These are phyloP conservation scores for Glaucopsyche alexis DNA, from an alignment of 2,888 invertebrate species.

Conservation along the genomic window DNA sequence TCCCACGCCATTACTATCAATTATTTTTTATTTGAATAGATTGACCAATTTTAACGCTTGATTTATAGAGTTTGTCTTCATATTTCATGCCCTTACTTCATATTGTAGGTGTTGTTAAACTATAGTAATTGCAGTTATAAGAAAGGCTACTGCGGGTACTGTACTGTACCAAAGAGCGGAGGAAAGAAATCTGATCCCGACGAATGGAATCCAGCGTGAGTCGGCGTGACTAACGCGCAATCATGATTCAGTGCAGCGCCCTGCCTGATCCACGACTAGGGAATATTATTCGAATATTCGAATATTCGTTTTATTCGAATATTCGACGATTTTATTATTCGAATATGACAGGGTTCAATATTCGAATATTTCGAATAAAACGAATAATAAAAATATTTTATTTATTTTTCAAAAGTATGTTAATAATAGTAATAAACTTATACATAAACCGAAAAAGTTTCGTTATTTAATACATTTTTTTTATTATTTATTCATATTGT, in stretches of 20 bases:
- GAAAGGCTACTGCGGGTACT: background rate
- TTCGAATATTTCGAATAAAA: too few relatives aligned
- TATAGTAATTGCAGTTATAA: too few relatives aligned
- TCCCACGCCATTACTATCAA: conserved; percentile 33
- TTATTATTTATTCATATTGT: too few relatives aligned
- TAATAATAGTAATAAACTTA: too few relatives aligned
- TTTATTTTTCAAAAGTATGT: too few relatives aligned
- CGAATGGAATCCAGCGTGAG: conserved; percentile 52
- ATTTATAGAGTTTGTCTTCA: background rate
- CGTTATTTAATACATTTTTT: too few relatives aligned
- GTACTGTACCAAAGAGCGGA: background rate
- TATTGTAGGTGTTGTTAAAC: background rate
- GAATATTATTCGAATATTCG: too few relatives aligned
- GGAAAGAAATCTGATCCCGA: conserved; percentile 33
- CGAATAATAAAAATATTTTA: too few relatives aligned
- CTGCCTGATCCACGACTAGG: conserved; percentile 30
- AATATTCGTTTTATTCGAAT: too few relatives aligned
- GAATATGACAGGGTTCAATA: too few relatives aligned
- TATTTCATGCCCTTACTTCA: background rate
- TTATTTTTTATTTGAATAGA: conserved; percentile 26
- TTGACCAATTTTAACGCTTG: background rate
- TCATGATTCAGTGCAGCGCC: conserved; percentile 35
- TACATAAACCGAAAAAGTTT: too few relatives aligned
- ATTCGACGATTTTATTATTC: too few relatives aligned
- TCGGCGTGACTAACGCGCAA: conserved; percentile 63